These are phyloP conservation scores for Lepilemur ruficaudatus DNA, from an alignment of 2,797 vertebrate genomes.

Conservation along the genomic window DNA sequence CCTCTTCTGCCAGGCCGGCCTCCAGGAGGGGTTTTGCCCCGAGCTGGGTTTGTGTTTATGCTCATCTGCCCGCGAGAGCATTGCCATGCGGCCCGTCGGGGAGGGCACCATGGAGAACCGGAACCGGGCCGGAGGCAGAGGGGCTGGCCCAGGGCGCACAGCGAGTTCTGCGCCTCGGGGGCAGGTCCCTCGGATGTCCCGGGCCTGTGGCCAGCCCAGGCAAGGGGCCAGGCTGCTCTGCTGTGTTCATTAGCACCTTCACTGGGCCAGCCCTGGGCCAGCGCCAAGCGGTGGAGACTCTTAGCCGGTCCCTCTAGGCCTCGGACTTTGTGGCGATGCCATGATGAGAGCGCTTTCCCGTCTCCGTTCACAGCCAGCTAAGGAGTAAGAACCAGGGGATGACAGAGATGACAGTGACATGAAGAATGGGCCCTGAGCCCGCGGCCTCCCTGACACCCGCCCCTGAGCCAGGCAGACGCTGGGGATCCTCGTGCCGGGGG, in stretches of 20 bases:
- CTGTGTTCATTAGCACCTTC: not conserved
- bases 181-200: not conserved
- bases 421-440: not conserved
- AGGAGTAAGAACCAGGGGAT: not conserved
- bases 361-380: not conserved
- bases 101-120: fast-evolving
- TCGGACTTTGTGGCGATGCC: not conserved
- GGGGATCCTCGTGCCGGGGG: too few species aligned
- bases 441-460: not conserved
- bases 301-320: not conserved
- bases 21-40: not conserved
- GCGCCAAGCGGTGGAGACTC: not conserved
- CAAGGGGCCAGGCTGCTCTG: not conserved
- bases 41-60: not conserved
- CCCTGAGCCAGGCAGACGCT: not conserved
- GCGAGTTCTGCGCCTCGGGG: not conserved
- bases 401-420: not conserved
- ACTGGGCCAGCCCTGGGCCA: not conserved
- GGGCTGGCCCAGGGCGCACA: fast-evolving
- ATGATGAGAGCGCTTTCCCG: not conserved
- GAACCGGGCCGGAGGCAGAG: not conserved
- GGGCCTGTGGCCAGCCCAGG: not conserved
- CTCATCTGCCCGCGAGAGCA: not conserved
- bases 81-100: fast-evolving
- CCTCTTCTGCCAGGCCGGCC: not conserved